Percentiles rank a stretch among this genome's conserved stretches.
phyloP scores from a whole-genome alignment of 2,113 vertebrate genomes.

The Cariama cristata region DNA sequence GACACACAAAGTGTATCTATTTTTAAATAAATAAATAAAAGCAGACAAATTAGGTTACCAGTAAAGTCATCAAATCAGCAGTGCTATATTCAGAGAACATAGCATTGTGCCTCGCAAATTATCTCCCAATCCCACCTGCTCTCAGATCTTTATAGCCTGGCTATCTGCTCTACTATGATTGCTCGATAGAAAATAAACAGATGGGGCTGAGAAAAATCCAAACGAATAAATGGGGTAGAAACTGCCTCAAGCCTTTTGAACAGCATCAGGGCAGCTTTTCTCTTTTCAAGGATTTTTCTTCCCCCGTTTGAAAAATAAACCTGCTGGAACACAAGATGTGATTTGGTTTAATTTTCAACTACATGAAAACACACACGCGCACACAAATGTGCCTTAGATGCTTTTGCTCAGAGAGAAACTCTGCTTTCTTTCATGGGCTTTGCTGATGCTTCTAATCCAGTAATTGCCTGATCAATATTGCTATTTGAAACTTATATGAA shows the following conservation, averaged over 20 bases:
- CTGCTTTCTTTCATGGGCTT: background rate
- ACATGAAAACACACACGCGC: background rate
- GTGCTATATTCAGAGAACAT: background rate
- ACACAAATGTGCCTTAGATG: background rate
- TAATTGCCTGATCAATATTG: constrained; percentile 51
- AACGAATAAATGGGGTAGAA: constrained; percentile 68
- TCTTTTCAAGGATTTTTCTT: background rate
- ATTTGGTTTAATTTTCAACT: background rate
- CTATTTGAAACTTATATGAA: constrained; percentile 27
- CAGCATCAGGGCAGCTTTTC: constrained; percentile 1
- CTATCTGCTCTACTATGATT: constrained; percentile 34
- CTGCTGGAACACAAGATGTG: background rate
- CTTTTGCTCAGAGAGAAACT: background rate
- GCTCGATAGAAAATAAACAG: constrained; percentile 68
- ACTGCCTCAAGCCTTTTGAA: constrained; percentile 49
- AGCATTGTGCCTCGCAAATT: constrained; percentile 30
- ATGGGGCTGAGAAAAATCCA: constrained; percentile 71
- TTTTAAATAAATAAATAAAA: constrained; percentile 28
- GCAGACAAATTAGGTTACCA: background rate
- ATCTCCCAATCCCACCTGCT: constrained; percentile 65
- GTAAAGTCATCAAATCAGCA: background rate
- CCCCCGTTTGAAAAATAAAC: constrained; percentile 13
- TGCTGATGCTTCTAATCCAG: background rate
- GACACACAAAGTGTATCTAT: background rate
- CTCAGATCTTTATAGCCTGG: constrained; percentile 30